Evolutionary conservation across 2,113 vertebrate species (phyloP), one percentile per base, ranked within the genome.

Genomic region (Nestor notabilis): DNA sequence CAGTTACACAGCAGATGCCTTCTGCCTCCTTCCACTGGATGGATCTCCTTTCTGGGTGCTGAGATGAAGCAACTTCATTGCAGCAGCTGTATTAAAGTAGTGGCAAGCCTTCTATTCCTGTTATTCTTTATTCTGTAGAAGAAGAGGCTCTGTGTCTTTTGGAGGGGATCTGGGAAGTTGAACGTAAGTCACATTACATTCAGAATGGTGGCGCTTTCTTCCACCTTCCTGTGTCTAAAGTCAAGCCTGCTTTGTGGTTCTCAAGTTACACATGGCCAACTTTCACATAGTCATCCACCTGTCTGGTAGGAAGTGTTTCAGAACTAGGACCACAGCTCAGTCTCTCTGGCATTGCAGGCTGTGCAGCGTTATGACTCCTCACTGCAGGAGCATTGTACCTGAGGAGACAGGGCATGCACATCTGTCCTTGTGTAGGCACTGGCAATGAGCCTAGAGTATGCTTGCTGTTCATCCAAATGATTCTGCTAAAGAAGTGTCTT

Each of bases 381-480:
- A 0, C 75, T 71, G 46, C 35, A 61, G 74, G 56, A 95, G 47
- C 43, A 60, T 50, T 6, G 50, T 15, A 33, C 68, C 69, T 52
- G 24, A 64, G 60, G 90, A 84, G 64, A 50, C 11, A 17, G 47
- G 55, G 47, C 47, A 2, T 33, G 83, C 90, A 96, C 88, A 92
- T 96, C 93, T 96, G 88, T 70, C 92, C 68, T 89, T 43, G 25
- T 0, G 3, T 18, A 21, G 64, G 64, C n/a, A 16, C 11, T 90
- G 92, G 88, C 88, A 75, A 7, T 0, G 3, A 95, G 95, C 92
- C 96, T 92, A 25, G 76, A 81, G 13, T 15, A 41, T 9, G 27
- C 72, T 81, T 93, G 60, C 90, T 94, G 75, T 89, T 94, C 68
- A 55, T 61, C 68, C 93, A 89, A 58, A 37, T 89, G 83, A 68